Evolutionary conservation across 2,888 invertebrate species (phyloP).

Genomic region (Ethmia dodecea): DNA sequence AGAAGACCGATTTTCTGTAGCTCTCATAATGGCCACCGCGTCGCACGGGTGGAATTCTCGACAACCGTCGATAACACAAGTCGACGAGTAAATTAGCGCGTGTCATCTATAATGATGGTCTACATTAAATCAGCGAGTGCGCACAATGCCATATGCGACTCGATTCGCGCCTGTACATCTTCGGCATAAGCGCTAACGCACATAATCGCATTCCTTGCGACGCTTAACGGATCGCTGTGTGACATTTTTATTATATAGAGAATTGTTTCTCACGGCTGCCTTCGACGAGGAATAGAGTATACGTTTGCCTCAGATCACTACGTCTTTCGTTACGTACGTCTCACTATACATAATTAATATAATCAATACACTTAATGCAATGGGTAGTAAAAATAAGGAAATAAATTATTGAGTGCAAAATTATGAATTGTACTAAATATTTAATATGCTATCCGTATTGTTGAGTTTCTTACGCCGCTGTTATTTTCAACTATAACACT

Average conservation of each 20-base stretch:
- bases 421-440: too few species aligned
- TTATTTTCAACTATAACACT: too few species aligned
- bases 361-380: too few species aligned
- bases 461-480: too few species aligned
- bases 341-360: too few species aligned
- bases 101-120: slow-evolving; percentile 64
- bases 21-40: slow-evolving; percentile 1
- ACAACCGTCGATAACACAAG: slow-evolving; percentile 23
- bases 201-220: slow-evolving; percentile 34
- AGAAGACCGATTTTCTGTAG: too few species aligned
- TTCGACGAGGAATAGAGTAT: not conserved
- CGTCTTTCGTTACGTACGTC: too few species aligned
- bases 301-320: not conserved
- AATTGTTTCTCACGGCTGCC: slow-evolving; percentile 60
- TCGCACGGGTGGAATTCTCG: slow-evolving; percentile 20
- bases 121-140: slow-evolving; percentile 40
- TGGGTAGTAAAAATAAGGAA: too few species aligned
- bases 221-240: slow-evolving; percentile 40
- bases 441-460: too few species aligned
- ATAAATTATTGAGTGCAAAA: too few species aligned
- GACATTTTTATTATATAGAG: slow-evolving; percentile 61
- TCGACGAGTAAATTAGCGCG: slow-evolving; percentile 60
- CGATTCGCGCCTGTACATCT: slow-evolving; percentile 24
- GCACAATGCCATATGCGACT: slow-evolving; percentile 15
- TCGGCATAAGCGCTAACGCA: slow-evolving; percentile 21